A percentile compares a stretch with the other conserved stretches of the same genome.
Evolutionary conservation across 2,113 vertebrate species (phyloP).

Genomic region (Progne subis): DNA sequence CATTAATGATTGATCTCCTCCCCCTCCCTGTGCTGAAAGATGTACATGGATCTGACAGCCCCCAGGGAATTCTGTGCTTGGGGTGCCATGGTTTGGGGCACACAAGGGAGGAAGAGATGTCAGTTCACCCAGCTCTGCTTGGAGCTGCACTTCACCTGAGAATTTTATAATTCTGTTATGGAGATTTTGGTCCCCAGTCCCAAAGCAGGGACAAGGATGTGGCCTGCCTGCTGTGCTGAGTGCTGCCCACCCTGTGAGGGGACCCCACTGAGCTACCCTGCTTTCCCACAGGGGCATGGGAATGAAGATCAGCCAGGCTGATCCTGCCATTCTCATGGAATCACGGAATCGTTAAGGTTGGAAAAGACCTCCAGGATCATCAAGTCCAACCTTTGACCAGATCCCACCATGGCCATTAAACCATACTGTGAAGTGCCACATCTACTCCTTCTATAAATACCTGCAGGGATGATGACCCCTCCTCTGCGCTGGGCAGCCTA

Average conservation of each 20-base stretch:
- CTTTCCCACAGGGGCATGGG: accelerated
- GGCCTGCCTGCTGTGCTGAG: not conserved
- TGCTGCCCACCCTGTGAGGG: not conserved
- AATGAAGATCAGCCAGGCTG: not conserved
- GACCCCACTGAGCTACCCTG: not conserved
- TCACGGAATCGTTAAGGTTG: not conserved
- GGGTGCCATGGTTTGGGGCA: not conserved
- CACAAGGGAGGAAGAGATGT: not conserved
- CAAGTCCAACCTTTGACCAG: not conserved
- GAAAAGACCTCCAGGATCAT: not conserved
- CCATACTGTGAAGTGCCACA: not conserved
- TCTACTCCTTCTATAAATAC: not conserved
- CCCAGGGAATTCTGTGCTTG: not conserved
- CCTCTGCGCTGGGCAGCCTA: not conserved
- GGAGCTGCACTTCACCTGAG: not conserved
- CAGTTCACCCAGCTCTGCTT: not conserved
- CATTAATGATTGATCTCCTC: conserved; percentile 22
- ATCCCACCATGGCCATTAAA: not conserved
- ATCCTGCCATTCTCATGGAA: not conserved
- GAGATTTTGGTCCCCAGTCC: not conserved
- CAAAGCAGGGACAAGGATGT: not conserved
- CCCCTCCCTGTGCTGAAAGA: not conserved
- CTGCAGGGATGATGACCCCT: not conserved
- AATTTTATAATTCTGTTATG: not conserved
- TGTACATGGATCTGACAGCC: not conserved